Conservation (phyloP, 2,888 invertebrate species). For the Rutpela maculata region DNA sequence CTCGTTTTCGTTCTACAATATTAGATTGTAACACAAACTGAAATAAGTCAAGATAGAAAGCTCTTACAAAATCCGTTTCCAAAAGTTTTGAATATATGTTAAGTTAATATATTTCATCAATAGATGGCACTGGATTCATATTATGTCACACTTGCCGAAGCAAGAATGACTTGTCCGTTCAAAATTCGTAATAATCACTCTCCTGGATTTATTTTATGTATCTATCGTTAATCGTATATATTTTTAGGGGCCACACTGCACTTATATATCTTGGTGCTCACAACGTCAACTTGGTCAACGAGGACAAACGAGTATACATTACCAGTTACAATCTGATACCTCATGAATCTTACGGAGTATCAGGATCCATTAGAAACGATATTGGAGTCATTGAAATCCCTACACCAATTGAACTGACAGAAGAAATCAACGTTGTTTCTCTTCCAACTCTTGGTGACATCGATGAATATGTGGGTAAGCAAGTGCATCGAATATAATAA, state of each 20-base stretch:
- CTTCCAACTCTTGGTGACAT: not conserved
- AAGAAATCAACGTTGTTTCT: not conserved
- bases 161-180: too few relatives aligned
- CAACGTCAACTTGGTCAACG: slow-evolving; percentile 14
- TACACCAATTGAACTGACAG: not conserved
- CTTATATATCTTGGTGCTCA: slow-evolving; percentile 13
- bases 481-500: too few relatives aligned
- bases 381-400: not conserved
- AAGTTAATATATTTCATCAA: too few relatives aligned
- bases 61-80: too few relatives aligned
- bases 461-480: not conserved
- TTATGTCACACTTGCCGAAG: too few relatives aligned
- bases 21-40: too few relatives aligned
- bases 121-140: too few relatives aligned
- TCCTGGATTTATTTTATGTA: too few relatives aligned
- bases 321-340: slow-evolving; percentile 21
- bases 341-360: slow-evolving; percentile 19
- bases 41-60: too few relatives aligned
- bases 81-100: too few relatives aligned
- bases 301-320: slow-evolving; percentile 28
- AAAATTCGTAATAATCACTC: too few relatives aligned
- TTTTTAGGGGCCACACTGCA: not conserved
- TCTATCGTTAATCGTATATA: not conserved
- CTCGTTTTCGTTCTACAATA: too few relatives aligned
- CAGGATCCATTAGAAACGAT: not conserved